Evolutionary conservation across 2,113 vertebrate species (phyloP).

Genomic region (Crocuta crocuta): DNA sequence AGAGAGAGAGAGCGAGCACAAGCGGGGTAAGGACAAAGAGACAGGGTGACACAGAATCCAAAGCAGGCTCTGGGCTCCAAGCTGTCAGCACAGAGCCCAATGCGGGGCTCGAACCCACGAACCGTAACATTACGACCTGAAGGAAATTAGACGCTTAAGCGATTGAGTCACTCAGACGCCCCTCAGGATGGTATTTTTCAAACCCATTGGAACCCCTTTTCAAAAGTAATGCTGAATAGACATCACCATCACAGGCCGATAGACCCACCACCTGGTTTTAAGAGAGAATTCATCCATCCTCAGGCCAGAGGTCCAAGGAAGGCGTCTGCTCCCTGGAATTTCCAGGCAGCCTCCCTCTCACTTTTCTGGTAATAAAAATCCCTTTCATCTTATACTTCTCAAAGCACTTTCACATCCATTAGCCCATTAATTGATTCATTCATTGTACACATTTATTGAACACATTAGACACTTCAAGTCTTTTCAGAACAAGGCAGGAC

Average conservation of each 20-base stretch:
- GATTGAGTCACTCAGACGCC: no score
- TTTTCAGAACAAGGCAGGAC: slow-evolving; percentile 38
- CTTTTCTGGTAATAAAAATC: slow-evolving; percentile 44
- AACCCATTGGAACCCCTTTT: background rate
- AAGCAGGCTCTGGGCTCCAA: no score
- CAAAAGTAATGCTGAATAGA: background rate
- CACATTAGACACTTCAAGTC: background rate
- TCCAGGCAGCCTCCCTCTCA: slow-evolving; percentile 18
- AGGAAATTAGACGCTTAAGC: no score
- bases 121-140: no score
- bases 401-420: slow-evolving; percentile 55
- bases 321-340: slow-evolving; percentile 17
- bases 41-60: no score
- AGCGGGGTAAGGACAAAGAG: no score
- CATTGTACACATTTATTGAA: slow-evolving; percentile 57
- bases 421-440: slow-evolving; percentile 63
- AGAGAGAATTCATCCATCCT: background rate
- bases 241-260: background rate
- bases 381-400: slow-evolving; percentile 64
- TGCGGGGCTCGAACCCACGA: no score
- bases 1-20: rapidly evolving
- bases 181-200: background rate
- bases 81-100: no score
- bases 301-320: background rate
- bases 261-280: background rate